Evolutionary conservation across 2,113 vertebrate species (phyloP).

Genomic region (Microtus richardsoni): DNA sequence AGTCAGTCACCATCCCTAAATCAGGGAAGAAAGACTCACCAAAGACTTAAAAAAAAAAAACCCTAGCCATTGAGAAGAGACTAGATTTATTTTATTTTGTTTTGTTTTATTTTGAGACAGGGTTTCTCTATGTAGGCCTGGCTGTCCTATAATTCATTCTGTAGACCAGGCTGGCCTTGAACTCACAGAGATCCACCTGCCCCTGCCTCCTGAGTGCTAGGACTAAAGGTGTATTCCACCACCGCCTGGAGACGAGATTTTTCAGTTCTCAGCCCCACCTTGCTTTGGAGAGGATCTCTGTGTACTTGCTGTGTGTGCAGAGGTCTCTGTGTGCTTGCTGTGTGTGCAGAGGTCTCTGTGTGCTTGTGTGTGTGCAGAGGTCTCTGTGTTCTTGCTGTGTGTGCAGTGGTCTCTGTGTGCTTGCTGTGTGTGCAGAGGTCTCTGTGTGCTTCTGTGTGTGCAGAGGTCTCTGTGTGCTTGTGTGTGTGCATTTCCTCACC

Average conservation of each 20-base stretch:
- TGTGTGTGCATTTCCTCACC: background rate
- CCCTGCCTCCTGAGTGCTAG: background rate
- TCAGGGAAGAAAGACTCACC: background rate
- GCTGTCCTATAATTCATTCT: background rate
- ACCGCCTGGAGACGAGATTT: background rate
- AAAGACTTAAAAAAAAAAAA: background rate
- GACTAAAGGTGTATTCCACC: background rate
- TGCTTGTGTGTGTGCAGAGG: background rate
- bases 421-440: background rate
- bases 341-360: background rate
- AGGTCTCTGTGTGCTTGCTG: background rate
- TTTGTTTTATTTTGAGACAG: background rate
- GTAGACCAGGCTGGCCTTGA: background rate
- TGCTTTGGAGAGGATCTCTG: background rate
- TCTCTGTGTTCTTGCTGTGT: background rate
- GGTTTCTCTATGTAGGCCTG: background rate
- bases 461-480: too few relatives aligned
- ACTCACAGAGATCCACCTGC: background rate
- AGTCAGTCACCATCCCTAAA: background rate
- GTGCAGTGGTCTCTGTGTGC: background rate
- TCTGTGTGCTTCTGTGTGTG: too few relatives aligned
- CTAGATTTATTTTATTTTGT: background rate
- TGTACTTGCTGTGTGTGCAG: background rate
- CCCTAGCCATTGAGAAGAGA: background rate
- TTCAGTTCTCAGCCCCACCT: background rate